Evolutionary conservation across 1,140 invertebrate species (phyloP), one percentile per base, ranked within the genome.

Genomic region (Zaprionus ornatus): DNA sequence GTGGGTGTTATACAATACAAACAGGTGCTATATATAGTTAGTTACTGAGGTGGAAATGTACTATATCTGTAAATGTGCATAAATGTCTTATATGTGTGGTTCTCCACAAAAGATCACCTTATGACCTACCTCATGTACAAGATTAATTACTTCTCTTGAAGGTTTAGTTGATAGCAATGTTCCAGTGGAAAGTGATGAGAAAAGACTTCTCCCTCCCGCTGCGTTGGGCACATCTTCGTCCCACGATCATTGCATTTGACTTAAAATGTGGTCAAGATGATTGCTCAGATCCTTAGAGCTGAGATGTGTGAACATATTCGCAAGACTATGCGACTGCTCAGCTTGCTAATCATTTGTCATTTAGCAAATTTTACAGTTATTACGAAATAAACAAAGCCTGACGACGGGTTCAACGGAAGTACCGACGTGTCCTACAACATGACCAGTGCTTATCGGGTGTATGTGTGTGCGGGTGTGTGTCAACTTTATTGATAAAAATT

Each of bases 401-500:
- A 62, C 4, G 42, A 32, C 32, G 76, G 23, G 37, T 84, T 86
- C 70, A 81, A 86, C 82, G 82, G 82, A 85, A 85, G 80, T 79
- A 60, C 29, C 19, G 62, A 63, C 72, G 50, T 70, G 66, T 75
- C 67, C 48, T 42, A 21, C 25, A 80, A 35, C 54, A 81, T 74
- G 75, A 82, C 77, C 62, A 77, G 74, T 40, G 56, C 57, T 57
- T 74, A 84, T 82, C 64, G 42, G 21, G 48, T 64, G 64, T 74
- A 12, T 54, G 48, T 25, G 35, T 59, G 40, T 25, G 42, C 67
- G 27, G 60, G 55, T 78, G 42, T 65, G 37, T 71, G 68, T 17
- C 55, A 54, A 64, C 73, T 82, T 86, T 85, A 82, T 88, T 79
- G 84, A 87, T 87, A 88, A 87, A 88, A 88, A 87, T 87, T 87